Evolutionary conservation across 2,113 vertebrate genomes (phyloP).

Genomic region (Jacana jacana): DNA sequence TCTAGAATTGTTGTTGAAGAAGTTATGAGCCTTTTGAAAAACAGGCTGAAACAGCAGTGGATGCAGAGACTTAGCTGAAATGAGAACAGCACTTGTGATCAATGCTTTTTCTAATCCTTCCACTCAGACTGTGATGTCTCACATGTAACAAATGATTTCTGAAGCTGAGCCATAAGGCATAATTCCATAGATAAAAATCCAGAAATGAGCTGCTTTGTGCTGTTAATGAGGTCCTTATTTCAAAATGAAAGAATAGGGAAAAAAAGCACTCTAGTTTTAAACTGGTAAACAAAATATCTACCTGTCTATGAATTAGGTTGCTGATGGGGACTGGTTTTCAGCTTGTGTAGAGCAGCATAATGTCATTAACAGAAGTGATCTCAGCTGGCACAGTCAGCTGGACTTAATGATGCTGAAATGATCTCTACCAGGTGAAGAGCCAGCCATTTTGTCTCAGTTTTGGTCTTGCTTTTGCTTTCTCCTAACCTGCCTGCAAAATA

Average conservation of each 20-base stretch:
- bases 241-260: not conserved
- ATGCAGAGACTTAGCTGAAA: not conserved
- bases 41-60: not conserved
- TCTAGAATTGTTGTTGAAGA: not conserved
- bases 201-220: constrained; percentile 6
- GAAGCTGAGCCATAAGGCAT: not conserved
- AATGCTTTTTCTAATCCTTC: not conserved
- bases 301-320: not conserved
- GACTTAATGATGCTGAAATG: not conserved
- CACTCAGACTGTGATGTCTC: not conserved
- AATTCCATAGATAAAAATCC: not conserved
- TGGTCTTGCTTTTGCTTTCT: not conserved
- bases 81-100: not conserved
- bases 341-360: not conserved
- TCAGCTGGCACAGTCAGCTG: not conserved
- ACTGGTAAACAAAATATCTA: not conserved
- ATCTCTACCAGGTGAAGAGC: not conserved
- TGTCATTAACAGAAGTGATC: not conserved
- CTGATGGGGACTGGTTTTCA: not conserved
- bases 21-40: not conserved
- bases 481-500: not conserved
- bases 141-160: not conserved
- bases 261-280: not conserved
- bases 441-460: not conserved
- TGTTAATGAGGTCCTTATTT: constrained; percentile 1